Evolutionary conservation across 2,888 invertebrate genomes (phyloP).

Genomic region (Zele albiditarsus): DNA sequence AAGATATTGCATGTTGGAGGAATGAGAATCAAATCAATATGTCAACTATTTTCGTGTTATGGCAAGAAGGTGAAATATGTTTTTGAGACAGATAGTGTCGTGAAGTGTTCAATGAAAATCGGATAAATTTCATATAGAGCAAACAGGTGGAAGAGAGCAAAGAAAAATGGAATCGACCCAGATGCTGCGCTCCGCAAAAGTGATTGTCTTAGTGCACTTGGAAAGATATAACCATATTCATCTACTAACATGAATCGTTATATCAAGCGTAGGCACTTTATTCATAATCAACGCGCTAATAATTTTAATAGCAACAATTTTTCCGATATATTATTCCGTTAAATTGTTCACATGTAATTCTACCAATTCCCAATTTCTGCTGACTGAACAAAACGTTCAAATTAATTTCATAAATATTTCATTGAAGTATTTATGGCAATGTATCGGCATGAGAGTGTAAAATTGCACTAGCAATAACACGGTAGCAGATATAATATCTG

Average conservation of each 20-base stretch:
- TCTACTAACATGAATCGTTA: too few species aligned
- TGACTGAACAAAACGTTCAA: background rate
- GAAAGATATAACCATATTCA: background rate
- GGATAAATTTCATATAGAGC: background rate
- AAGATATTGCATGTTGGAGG: background rate
- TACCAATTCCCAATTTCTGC: background rate
- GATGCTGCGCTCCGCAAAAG: background rate
- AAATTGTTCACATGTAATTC: background rate
- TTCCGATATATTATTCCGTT: background rate
- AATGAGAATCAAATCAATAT: background rate
- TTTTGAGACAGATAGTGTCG: background rate
- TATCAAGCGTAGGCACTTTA: too few species aligned
- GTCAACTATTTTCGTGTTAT: background rate
- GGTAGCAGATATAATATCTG: background rate
- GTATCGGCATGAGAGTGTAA: background rate
- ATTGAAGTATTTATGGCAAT: background rate
- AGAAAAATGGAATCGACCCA: background rate
- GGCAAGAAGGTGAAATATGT: background rate
- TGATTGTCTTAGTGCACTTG: background rate
- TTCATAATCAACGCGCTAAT: background rate
- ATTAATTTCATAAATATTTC: constrained; percentile 6
- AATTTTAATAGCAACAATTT: background rate
- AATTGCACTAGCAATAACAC: background rate
- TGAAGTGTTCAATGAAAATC: background rate
- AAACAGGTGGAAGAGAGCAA: background rate